Percentiles rank a stretch among this genome's conserved stretches.
Conservation (phyloP, 1,140 invertebrate species). For the Melipona quadrifasciata region DNA sequence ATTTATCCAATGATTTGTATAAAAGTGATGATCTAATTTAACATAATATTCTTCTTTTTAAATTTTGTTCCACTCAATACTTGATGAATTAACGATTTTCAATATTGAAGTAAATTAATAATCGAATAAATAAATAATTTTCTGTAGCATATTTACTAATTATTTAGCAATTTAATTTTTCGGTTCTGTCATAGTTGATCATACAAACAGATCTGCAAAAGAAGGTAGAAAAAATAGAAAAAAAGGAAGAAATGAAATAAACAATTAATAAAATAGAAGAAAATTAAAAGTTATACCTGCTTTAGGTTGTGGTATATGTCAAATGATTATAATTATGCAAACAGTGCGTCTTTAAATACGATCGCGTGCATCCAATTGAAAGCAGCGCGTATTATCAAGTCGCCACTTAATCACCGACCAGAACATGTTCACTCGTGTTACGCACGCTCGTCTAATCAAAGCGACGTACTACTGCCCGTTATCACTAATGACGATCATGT, state of each 20-base stretch:
- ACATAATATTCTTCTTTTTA: background rate
- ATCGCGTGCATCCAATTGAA: constrained; percentile 11
- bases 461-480: constrained; percentile 11
- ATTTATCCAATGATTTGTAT: background rate
- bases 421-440: constrained; percentile 29
- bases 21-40: background rate
- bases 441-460: constrained; percentile 42
- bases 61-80: background rate
- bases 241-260: background rate
- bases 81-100: background rate
- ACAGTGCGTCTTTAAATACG: background rate
- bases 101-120: background rate
- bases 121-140: background rate
- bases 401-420: constrained; percentile 26
- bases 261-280: background rate
- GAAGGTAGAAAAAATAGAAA: background rate
- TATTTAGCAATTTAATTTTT: background rate
- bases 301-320: background rate
- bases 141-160: background rate
- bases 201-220: background rate
- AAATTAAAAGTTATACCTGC: background rate
- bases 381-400: constrained; percentile 10
- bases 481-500: constrained; percentile 24
- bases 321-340: background rate
- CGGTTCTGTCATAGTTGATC: background rate